Conservation (phyloP, 2,113 vertebrate genomes). For the Oryzias celebensis region DNA sequence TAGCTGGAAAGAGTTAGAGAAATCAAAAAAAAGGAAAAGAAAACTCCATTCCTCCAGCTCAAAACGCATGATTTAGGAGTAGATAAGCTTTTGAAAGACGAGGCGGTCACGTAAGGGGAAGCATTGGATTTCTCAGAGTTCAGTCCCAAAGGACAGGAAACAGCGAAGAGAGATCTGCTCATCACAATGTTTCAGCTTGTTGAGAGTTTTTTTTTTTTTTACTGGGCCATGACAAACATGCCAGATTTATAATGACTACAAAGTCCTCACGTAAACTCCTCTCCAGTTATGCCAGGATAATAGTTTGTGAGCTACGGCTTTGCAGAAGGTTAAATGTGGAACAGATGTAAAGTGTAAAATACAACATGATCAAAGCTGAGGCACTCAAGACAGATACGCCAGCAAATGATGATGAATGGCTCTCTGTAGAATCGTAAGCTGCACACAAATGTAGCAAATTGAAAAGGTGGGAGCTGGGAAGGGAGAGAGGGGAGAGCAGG, state of each 20-base stretch:
- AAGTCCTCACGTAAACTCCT: conserved; percentile 76
- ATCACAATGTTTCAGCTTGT: conserved; percentile 52
- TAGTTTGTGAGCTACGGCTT: conserved; percentile 91
- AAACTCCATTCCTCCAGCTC: conserved; percentile 31
- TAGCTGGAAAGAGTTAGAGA: conserved; percentile 56
- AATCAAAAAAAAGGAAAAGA: conserved; percentile 23
- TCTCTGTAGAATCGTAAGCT: conserved; percentile 92
- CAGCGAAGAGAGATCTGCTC: conserved; percentile 31
- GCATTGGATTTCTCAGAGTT: conserved; percentile 43
- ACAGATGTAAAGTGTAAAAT: conserved; percentile 99
- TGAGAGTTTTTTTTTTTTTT: conserved; percentile 64
- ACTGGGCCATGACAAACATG: conserved; percentile 57
- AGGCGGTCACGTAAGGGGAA: conserved; percentile 66
- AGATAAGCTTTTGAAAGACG: conserved; percentile 67
- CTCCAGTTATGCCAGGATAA: conserved; percentile 87
- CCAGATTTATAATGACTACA: conserved; percentile 72
- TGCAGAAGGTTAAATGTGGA: conserved; percentile 96
- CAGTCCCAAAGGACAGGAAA: conserved; percentile 39
- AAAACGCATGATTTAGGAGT: conserved; percentile 65
- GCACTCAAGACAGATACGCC: conserved; percentile 92
- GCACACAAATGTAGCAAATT: conserved; percentile 89
- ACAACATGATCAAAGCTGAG: conserved; percentile 97
- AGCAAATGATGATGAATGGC: conserved; percentile 99
- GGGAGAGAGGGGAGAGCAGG: conserved; percentile 54
- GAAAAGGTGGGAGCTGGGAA: conserved; percentile 77